A percentile compares a stretch with the other conserved stretches of the same genome.
Conservation (phyloP, 2,113 vertebrate species). For the Tachycineta bicolor region DNA sequence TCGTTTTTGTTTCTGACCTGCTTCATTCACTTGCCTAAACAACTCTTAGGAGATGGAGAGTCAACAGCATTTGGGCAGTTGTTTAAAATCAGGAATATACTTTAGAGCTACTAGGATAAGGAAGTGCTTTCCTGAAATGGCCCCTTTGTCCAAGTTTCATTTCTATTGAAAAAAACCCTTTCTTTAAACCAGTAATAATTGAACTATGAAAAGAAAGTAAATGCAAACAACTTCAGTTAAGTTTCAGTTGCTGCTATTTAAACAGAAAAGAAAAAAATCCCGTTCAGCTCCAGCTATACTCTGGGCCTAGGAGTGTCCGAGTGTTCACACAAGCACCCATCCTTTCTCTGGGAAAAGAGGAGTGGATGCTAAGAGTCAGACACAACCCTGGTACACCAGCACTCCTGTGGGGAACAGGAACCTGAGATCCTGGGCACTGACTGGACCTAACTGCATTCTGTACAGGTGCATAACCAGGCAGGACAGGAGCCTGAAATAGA, state of each 20-base stretch:
- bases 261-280: neutral
- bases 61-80: accelerated
- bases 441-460: neutral
- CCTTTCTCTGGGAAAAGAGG: neutral
- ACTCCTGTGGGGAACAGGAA: neutral
- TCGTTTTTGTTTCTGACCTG: neutral
- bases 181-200: neutral
- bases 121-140: neutral
- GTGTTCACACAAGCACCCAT: neutral
- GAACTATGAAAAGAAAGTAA: neutral
- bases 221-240: neutral
- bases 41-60: neutral
- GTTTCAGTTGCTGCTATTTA: neutral
- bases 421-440: neutral
- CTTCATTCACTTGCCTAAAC: neutral
- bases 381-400: accelerated
- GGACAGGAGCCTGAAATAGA: neutral
- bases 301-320: neutral
- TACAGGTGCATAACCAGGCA: neutral
- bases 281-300: neutral
- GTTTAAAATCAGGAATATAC: neutral
- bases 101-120: neutral
- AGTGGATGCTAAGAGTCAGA: neutral
- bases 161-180: neutral
- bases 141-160: neutral